Evolutionary conservation across 1,140 invertebrate species (phyloP).

Genomic region (Galleria mellonella): DNA sequence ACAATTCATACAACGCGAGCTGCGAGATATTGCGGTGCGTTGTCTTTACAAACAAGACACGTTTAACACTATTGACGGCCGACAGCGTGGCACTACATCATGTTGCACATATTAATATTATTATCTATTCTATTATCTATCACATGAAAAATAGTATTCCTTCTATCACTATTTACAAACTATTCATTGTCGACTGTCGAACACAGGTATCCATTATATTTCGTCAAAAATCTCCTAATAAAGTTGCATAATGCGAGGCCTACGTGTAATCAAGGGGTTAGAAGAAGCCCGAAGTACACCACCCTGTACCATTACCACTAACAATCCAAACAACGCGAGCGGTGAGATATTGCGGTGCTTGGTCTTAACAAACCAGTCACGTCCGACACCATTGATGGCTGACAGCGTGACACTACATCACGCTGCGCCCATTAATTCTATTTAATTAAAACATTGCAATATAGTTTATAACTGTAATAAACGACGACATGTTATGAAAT

Average conservation of each 20-base stretch:
- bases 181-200: no score
- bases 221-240: no score
- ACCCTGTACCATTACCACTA: neutral
- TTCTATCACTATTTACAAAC: no score
- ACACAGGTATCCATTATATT: no score
- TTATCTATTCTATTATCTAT: no score
- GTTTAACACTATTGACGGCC: constrained; percentile 14
- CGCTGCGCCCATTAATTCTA: constrained; percentile 18
- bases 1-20: constrained; percentile 2
- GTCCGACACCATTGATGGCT: constrained; percentile 14
- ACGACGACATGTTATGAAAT: no score
- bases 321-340: constrained; percentile 3
- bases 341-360: constrained; percentile 3
- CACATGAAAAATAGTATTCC: no score
- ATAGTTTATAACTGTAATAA: neutral
- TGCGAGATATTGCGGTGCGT: constrained; percentile 1
- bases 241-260: no score
- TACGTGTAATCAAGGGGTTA: no score
- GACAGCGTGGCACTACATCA: constrained; percentile 7
- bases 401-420: constrained; percentile 7
- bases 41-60: constrained; percentile 13
- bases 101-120: constrained; percentile 17
- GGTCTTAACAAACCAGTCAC: constrained; percentile 15
- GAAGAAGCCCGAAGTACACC: no score
- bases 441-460: constrained; percentile 24